These are phyloP conservation scores for Ditylenchus dipsaci DNA, from an alignment of 1,140 invertebrate species.

Conservation along the genomic window DNA sequence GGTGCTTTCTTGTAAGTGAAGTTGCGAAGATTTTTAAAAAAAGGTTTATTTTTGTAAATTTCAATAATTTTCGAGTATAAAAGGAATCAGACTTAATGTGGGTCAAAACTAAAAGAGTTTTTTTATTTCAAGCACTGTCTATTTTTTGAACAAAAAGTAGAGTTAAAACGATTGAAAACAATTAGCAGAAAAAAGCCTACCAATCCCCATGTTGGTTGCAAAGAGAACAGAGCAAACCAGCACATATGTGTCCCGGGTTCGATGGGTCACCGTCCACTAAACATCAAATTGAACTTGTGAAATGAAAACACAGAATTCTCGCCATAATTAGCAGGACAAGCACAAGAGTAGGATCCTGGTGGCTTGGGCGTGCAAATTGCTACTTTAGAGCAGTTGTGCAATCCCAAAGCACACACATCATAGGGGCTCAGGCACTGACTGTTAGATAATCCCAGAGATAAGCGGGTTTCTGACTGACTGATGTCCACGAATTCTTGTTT, in stretches of 20 bases:
- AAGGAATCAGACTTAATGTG: too few relatives aligned
- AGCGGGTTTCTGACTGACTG: constrained; percentile 45
- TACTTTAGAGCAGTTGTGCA: constrained; percentile 57
- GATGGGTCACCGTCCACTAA: constrained; percentile 53
- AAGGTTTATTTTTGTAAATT: too few relatives aligned
- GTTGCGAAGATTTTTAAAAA: too few relatives aligned
- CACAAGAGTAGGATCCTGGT: constrained; percentile 48
- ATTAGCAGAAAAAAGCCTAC: not conserved
- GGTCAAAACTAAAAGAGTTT: too few relatives aligned
- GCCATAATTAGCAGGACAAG: constrained; percentile 51
- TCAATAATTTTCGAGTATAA: too few relatives aligned
- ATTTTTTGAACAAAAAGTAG: too few relatives aligned
- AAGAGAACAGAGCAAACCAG: constrained; percentile 54
- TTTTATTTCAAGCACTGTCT: too few relatives aligned
- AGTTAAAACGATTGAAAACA: not conserved
- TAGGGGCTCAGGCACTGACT: constrained; percentile 42
- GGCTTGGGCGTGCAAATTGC: constrained; percentile 49
- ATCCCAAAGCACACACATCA: constrained; percentile 54
- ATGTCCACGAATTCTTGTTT: constrained; percentile 54
- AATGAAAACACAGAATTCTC: not conserved
- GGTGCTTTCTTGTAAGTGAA: too few relatives aligned
- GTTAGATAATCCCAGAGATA: constrained; percentile 48
- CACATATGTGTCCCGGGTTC: constrained; percentile 44
- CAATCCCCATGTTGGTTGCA: constrained; percentile 53
- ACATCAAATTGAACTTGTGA: not conserved